Evolutionary conservation across 2,113 vertebrate genomes (phyloP).

Genomic region (Pseudonaja textilis): DNA sequence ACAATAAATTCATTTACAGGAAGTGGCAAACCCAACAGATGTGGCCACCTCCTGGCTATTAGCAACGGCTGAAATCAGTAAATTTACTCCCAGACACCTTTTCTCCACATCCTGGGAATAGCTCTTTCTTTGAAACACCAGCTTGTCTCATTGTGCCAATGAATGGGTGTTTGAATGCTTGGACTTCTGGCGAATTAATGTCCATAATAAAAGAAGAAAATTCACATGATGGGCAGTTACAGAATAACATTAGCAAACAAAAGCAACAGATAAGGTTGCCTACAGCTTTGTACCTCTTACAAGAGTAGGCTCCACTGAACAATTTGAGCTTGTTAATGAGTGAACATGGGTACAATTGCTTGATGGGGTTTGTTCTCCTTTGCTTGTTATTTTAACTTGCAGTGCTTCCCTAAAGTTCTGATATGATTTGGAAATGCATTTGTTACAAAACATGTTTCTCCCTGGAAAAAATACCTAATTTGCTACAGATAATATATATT

Average conservation of each 20-base stretch:
- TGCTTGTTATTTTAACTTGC: not conserved
- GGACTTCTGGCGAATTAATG: fast-evolving
- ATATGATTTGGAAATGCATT: not conserved
- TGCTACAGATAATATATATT: not conserved
- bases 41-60: not conserved
- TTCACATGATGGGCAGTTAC: not conserved
- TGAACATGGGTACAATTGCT: not conserved
- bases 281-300: not conserved
- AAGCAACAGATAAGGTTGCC: not conserved
- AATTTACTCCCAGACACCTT: constrained; percentile 19
- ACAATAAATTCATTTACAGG: not conserved
- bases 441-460: not conserved
- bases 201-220: not conserved
- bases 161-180: not conserved
- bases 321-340: not conserved
- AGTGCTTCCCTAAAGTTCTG: not conserved
- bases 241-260: not conserved
- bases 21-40: not conserved
- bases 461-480: not conserved
- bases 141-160: not conserved
- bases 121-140: constrained; percentile 7
- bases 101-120: constrained; percentile 21
- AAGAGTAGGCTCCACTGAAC: not conserved
- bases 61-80: not conserved
- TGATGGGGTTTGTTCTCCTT: not conserved